phyloP scores from a whole-genome alignment of 2,888 invertebrate species.

The Dusona sp. region DNA sequence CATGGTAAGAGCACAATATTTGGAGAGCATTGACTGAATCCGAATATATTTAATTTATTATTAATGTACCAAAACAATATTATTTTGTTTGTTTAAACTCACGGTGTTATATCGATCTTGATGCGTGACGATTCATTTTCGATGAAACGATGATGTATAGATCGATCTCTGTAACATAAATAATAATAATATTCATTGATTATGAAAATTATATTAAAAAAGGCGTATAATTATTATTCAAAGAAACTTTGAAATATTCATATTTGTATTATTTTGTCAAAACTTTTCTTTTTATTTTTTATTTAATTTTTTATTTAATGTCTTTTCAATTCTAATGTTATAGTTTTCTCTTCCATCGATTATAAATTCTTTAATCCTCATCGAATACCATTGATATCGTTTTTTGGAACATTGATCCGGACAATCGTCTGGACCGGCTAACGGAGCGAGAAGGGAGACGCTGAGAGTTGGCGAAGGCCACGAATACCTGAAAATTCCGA shows the following conservation, averaged over 20 bases:
- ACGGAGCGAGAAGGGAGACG: not conserved
- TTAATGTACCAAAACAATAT: too few species aligned
- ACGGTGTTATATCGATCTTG: not conserved
- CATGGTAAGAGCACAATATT: not conserved
- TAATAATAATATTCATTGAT: not conserved
- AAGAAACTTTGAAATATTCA: not conserved
- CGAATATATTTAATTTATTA: too few species aligned
- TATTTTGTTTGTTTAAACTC: not conserved
- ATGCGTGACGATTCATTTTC: constrained; percentile 6
- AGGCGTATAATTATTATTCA: not conserved
- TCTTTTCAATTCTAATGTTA: not conserved
- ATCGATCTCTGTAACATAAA: not conserved
- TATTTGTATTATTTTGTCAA: not conserved
- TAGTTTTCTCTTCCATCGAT: not conserved
- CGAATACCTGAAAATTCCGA: constrained; percentile 47
- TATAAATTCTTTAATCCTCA: not conserved
- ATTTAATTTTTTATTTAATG: not conserved
- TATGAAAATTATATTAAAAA: not conserved
- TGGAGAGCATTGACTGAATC: not conserved
- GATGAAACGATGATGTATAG: not conserved
- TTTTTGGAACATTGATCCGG: not conserved
- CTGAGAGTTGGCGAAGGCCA: constrained; percentile 7
- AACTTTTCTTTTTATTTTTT: not conserved
- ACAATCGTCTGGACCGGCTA: not conserved
- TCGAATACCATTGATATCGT: not conserved